These are phyloP conservation scores for Volucella zonaria DNA, from an alignment of 2,888 invertebrate genomes.

Conservation along the genomic window DNA sequence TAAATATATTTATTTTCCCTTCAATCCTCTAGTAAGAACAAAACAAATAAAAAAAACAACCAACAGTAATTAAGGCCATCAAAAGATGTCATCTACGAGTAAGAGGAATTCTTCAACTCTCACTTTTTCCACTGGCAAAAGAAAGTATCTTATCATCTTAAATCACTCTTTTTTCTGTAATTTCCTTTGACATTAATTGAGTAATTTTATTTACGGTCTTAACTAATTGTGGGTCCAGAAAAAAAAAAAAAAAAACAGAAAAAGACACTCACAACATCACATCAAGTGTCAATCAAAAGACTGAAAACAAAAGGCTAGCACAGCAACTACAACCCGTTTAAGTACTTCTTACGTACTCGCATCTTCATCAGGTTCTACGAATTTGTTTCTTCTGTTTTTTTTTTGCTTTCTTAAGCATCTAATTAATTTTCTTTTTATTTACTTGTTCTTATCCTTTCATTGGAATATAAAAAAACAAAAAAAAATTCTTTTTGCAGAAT, in stretches of 20 bases:
- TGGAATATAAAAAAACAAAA: too few relatives aligned
- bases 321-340: constrained; percentile 18
- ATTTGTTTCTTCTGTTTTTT: neutral
- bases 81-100: constrained; percentile 3
- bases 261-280: neutral
- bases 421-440: constrained; percentile 5
- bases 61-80: neutral
- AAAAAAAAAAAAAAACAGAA: neutral
- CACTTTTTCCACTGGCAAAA: constrained; percentile 8
- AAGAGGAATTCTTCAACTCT: neutral
- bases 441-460: neutral
- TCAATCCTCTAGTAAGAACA: too few relatives aligned
- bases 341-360: neutral
- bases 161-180: constrained; percentile 17
- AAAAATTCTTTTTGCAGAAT: constrained; percentile 30
- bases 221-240: constrained; percentile 30
- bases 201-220: constrained; percentile 20
- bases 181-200: constrained; percentile 25
- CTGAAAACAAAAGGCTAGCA: neutral
- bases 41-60: neutral
- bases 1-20: too few relatives aligned
- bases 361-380: neutral
- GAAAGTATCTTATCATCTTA: neutral
- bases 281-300: constrained; percentile 32
- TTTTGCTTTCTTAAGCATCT: constrained; percentile 41